Evolutionary conservation across 2,113 vertebrate genomes (phyloP).

Genomic region (Scolopax mira): DNA sequence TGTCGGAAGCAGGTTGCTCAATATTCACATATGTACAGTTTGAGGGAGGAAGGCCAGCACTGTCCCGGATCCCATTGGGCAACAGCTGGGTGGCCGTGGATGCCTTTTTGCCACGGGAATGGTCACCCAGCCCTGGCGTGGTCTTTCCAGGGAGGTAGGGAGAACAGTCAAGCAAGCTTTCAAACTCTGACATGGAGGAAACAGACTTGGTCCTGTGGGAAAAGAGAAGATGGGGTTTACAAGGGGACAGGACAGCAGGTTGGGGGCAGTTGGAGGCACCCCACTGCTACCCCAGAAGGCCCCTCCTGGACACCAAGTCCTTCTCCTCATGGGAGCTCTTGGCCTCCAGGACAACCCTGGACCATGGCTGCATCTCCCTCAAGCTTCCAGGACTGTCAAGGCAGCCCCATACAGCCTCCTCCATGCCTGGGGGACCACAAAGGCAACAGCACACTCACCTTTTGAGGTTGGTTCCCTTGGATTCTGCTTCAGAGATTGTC

Average conservation of each 20-base stretch:
- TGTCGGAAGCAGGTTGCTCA: conserved; percentile 63
- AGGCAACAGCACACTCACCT: conserved; percentile 71
- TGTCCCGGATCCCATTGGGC: conserved; percentile 65
- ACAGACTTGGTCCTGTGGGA: conserved; percentile 84
- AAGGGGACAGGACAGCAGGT: fast-evolving
- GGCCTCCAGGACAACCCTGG: not conserved
- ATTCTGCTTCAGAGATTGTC: conserved; percentile 75
- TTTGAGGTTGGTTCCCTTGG: conserved; percentile 81
- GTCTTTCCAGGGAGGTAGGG: conserved; percentile 77
- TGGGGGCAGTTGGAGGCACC: not conserved
- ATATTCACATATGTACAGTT: conserved; percentile 75
- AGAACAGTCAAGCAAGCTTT: conserved; percentile 81
- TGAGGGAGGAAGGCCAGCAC: conserved; percentile 74
- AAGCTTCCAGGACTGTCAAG: not conserved
- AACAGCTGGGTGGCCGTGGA: conserved; percentile 43
- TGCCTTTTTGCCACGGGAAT: conserved; percentile 66
- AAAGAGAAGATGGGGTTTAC: not conserved
- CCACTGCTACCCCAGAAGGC: fast-evolving
- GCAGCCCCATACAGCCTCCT: not conserved
- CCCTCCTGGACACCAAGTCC: not conserved
- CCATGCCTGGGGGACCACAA: fast-evolving
- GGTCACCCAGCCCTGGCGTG: conserved; percentile 35
- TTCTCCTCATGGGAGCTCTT: not conserved
- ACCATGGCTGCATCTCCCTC: fast-evolving
- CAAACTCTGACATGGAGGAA: conserved; percentile 83